A percentile compares a stretch with the other conserved stretches of the same genome.
Conservation (phyloP, 2,888 invertebrate genomes). For the Ormyrus pomaceus region DNA sequence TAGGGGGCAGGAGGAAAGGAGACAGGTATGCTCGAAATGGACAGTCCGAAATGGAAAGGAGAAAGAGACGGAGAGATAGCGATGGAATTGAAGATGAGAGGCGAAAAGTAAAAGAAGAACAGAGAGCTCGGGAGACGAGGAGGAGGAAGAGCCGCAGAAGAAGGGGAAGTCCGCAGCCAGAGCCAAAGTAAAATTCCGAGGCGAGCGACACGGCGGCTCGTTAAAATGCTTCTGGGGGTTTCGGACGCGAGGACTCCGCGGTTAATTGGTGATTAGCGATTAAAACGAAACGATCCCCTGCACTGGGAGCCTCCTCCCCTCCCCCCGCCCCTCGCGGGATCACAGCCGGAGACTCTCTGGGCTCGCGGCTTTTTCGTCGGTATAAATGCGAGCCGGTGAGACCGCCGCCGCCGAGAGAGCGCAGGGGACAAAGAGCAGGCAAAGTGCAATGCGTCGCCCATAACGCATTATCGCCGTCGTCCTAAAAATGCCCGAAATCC, state of each 20-base stretch:
- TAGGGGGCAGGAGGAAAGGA: conserved; percentile 42
- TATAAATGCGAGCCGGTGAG: conserved; percentile 16
- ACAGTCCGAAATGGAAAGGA: conserved; percentile 50
- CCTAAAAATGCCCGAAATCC: conserved; percentile 59
- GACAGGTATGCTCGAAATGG: conserved; percentile 52
- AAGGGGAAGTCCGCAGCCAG: conserved; percentile 51
- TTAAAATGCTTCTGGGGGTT: conserved; percentile 76
- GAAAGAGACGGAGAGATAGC: conserved; percentile 48
- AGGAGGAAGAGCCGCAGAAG: conserved; percentile 13
- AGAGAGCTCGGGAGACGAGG: conserved; percentile 7
- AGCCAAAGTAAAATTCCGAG: conserved; percentile 73
- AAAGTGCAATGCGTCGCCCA: conserved; percentile 56
- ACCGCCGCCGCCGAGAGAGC: not conserved
- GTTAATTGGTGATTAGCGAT: conserved; percentile 76
- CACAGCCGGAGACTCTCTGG: conserved; percentile 34
- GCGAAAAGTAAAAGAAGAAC: conserved; percentile 48
- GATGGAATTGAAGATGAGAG: conserved; percentile 55
- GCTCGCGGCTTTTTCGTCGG: conserved; percentile 57
- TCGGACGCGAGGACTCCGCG: conserved; percentile 71
- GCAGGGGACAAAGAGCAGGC: conserved; percentile 59
- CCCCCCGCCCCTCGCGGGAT: conserved; percentile 11
- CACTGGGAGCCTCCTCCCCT: conserved; percentile 32
- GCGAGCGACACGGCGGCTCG: conserved; percentile 74
- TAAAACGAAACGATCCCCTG: conserved; percentile 73
- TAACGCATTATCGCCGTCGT: conserved; percentile 62